A percentile compares a stretch with the other conserved stretches of the same genome.
phyloP scores from a whole-genome alignment of 1,140 invertebrate genomes.

The Gryllus bimaculatus region DNA sequence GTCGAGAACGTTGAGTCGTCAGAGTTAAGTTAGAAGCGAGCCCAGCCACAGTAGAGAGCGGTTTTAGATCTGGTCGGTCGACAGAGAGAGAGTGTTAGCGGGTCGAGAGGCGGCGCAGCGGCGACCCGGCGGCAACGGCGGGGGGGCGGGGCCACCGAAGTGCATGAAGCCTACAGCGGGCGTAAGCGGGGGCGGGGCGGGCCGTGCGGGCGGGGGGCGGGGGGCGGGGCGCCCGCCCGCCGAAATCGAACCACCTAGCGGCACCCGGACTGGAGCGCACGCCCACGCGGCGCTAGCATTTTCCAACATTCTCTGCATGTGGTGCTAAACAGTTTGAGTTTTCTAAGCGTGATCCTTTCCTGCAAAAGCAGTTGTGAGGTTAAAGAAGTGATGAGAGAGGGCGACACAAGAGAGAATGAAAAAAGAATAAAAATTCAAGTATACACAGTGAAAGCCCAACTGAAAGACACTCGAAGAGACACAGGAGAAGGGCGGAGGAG shows the following conservation, averaged over 20 bases:
- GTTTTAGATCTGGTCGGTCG: too few relatives aligned
- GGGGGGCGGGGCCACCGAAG: too few relatives aligned
- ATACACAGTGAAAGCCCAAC: not conserved
- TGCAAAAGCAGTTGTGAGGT: not conserved
- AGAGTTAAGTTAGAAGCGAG: too few relatives aligned
- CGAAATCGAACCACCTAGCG: not conserved
- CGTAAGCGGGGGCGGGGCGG: too few relatives aligned
- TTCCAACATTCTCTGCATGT: constrained; percentile 4
- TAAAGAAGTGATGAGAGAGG: not conserved
- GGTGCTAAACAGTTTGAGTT: not conserved
- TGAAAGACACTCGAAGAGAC: not conserved
- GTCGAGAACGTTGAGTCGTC: too few relatives aligned
- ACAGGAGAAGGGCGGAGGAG: not conserved
- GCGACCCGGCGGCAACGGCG: too few relatives aligned
- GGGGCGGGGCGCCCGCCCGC: too few relatives aligned
- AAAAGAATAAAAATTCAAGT: not conserved
- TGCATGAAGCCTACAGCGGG: too few relatives aligned
- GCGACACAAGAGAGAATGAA: not conserved
- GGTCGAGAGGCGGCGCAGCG: too few relatives aligned
- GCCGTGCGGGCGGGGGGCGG: too few relatives aligned
- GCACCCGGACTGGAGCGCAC: not conserved
- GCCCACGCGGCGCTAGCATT: not conserved
- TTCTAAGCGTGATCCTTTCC: not conserved
- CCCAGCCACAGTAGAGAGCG: too few relatives aligned
- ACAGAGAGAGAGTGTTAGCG: too few relatives aligned